Percentiles rank a stretch among this genome's conserved stretches.
These are phyloP conservation scores for Salmo trutta DNA, from an alignment of 2,797 vertebrate genomes.

Conservation along the genomic window DNA sequence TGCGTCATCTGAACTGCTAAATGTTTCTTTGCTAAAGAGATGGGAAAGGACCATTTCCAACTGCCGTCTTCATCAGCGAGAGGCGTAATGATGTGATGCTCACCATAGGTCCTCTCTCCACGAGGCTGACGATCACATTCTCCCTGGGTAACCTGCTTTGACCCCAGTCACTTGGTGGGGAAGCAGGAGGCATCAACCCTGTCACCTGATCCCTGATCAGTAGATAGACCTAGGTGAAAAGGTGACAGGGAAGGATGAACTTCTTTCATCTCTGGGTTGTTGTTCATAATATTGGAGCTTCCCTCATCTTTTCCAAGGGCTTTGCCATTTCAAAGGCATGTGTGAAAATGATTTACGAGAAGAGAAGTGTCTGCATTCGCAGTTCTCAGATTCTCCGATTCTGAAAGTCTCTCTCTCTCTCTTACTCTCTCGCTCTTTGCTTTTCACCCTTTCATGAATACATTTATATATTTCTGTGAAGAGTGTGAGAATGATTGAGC, in stretches of 20 bases:
- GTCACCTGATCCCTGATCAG: slow-evolving; percentile 54
- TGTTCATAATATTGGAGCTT: slow-evolving; percentile 34
- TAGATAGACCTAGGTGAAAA: slow-evolving; percentile 61
- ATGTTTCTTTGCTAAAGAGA: background rate
- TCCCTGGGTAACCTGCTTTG: slow-evolving; percentile 20
- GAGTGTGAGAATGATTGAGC: background rate
- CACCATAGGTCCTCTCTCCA: background rate
- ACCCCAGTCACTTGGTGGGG: slow-evolving; percentile 21
- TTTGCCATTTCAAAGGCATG: slow-evolving; percentile 65
- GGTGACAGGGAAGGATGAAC: slow-evolving; percentile 56
- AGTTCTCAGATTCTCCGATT: background rate
- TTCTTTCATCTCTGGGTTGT: slow-evolving; percentile 53
- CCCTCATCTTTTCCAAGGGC: slow-evolving; percentile 49
- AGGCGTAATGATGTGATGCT: slow-evolving; percentile 20
- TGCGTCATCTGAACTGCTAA: background rate
- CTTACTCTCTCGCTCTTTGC: slow-evolving; percentile 24
- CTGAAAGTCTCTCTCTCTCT: background rate
- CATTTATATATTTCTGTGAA: slow-evolving; percentile 1
- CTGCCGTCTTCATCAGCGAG: no score
- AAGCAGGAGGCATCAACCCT: slow-evolving; percentile 43
- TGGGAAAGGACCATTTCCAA: background rate
- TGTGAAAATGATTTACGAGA: slow-evolving; percentile 56
- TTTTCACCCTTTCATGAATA: background rate
- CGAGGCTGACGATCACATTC: slow-evolving; percentile 11
- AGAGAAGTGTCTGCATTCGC: slow-evolving; percentile 27